A percentile compares a stretch with the other conserved stretches of the same genome.
phyloP scores from a whole-genome alignment of 2,113 vertebrate genomes.

The Pongo abelii region DNA sequence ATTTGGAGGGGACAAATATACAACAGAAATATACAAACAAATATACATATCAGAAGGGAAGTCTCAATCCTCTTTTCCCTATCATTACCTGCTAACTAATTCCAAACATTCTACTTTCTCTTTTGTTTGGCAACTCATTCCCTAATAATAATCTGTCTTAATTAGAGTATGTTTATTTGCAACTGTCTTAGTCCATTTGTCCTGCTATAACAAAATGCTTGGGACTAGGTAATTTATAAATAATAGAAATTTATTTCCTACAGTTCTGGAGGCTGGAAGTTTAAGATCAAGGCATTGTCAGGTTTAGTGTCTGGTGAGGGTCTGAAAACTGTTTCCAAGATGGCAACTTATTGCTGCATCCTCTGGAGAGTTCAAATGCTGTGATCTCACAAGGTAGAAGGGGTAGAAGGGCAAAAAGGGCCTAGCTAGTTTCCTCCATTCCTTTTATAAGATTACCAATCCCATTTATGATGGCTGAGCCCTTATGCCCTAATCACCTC shows the following conservation, averaged over 20 bases:
- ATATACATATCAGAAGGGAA: background rate
- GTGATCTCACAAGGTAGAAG: background rate
- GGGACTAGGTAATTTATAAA: background rate
- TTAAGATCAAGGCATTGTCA: background rate
- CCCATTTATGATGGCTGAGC: background rate
- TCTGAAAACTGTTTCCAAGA: background rate
- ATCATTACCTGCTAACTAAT: background rate
- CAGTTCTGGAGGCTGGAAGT: background rate
- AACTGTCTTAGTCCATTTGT: background rate
- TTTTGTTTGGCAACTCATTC: background rate
- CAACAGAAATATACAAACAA: too few relatives aligned
- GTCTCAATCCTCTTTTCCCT: background rate
- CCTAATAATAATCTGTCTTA: background rate
- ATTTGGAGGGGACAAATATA: too few relatives aligned
- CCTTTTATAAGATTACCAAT: background rate
- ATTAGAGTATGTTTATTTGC: background rate
- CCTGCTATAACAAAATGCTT: background rate
- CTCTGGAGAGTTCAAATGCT: background rate
- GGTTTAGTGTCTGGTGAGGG: background rate
- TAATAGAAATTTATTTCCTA: background rate
- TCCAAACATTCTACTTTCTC: background rate
- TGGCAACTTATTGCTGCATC: background rate
- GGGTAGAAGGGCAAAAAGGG: background rate
- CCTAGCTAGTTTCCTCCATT: background rate
- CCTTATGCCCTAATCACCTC: background rate